Evolutionary conservation across 1,140 invertebrate species (phyloP).

Genomic region (Rhopalosiphum padi): DNA sequence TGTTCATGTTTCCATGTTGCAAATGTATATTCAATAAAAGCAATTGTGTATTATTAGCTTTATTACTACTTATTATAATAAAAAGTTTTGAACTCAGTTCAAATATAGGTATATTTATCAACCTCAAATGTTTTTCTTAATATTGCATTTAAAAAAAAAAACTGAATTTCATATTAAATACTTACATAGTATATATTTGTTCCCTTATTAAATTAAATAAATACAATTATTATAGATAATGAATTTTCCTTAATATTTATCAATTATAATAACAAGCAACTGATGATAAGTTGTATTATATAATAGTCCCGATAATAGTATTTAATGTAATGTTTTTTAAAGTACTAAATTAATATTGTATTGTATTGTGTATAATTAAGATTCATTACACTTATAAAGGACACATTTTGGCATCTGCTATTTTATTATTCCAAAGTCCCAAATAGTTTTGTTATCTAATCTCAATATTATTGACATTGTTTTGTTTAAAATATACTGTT

Average conservation of each 20-base stretch:
- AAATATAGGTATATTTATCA: not conserved
- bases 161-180: not conserved
- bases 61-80: too few relatives aligned
- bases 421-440: not conserved
- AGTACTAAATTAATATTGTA: constrained; percentile 6
- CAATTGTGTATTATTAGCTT: too few relatives aligned
- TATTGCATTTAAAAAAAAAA: not conserved
- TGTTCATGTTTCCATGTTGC: too few relatives aligned
- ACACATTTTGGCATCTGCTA: not conserved
- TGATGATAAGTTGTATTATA: not conserved
- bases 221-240: not conserved
- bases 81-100: not conserved
- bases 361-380: not conserved
- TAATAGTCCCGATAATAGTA: not conserved
- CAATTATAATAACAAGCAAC: not conserved
- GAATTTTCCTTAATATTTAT: not conserved
- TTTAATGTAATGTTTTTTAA: not conserved
- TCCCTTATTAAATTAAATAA: not conserved
- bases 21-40: not conserved
- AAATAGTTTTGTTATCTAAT: constrained; percentile 31
- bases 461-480: constrained; percentile 2
- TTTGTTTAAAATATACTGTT: not conserved
- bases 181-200: not conserved
- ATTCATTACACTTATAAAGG: not conserved
- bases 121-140: not conserved